Conservation (phyloP, 2,888 invertebrate species). For the Diogma glabrata region DNA sequence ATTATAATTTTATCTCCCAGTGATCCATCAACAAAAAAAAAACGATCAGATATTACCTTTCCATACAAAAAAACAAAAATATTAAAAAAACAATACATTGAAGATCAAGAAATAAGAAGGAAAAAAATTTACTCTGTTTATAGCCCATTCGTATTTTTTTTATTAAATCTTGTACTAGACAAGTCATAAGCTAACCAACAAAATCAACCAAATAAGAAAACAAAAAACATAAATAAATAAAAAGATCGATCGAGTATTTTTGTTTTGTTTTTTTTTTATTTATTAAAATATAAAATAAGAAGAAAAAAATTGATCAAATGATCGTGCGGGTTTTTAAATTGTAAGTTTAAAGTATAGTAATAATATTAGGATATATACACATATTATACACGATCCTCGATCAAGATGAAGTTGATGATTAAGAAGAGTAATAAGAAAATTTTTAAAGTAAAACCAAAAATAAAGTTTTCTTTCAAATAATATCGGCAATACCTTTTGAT, state of each 20-base stretch:
- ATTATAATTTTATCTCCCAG: constrained; percentile 10
- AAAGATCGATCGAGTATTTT: too few relatives aligned
- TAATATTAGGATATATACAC: neutral
- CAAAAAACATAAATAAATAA: too few relatives aligned
- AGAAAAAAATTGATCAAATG: constrained; percentile 7
- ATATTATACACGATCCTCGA: constrained; percentile 1
- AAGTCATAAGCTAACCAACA: constrained; percentile 1
- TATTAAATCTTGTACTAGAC: constrained; percentile 5
- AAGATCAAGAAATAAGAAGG: too few relatives aligned
- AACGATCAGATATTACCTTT: constrained; percentile 10
- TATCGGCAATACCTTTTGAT: constrained; percentile 9
- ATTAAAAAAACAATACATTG: constrained; percentile 1
- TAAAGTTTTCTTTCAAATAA: neutral
- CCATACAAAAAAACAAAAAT: neutral
- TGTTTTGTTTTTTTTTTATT: too few relatives aligned
- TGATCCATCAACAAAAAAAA: constrained; percentile 9
- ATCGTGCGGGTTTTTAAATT: constrained; percentile 9
- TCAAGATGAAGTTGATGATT: constrained; percentile 8
- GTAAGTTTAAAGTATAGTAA: too few relatives aligned
- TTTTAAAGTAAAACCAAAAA: neutral
- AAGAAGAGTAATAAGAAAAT: constrained; percentile 6
- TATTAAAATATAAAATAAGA: too few relatives aligned
- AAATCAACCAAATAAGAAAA: too few relatives aligned
- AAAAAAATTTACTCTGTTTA: too few relatives aligned
- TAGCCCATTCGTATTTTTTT: too few relatives aligned